Percentiles rank a stretch among this genome's conserved stretches.
Conservation (phyloP, 2,797 vertebrate genomes). For the Botia almorhae region DNA sequence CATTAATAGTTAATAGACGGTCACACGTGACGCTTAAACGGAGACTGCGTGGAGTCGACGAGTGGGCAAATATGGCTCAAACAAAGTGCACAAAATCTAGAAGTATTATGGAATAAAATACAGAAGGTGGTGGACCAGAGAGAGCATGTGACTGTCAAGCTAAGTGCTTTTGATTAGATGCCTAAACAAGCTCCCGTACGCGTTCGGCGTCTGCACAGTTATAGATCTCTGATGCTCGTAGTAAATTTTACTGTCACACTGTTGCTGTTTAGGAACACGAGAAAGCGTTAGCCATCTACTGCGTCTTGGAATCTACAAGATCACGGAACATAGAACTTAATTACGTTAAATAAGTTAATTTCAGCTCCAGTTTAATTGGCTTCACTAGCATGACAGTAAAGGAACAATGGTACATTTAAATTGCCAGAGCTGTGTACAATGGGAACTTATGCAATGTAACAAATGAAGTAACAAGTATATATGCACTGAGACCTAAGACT, state of each 20-base stretch:
- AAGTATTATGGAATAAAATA: not conserved
- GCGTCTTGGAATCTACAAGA: not conserved
- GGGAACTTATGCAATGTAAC: too few species aligned
- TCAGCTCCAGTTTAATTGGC: not conserved
- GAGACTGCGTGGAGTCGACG: not conserved
- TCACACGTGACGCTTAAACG: conserved; percentile 34
- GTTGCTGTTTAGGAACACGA: not conserved
- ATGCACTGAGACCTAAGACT: not conserved
- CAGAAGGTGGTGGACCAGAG: conserved; percentile 16
- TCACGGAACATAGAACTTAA: not conserved
- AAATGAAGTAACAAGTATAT: not conserved
- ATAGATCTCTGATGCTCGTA: conserved; percentile 8
- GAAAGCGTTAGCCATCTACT: conserved; percentile 10
- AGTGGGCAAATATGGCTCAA: not conserved
- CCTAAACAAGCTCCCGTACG: conserved; percentile 29
- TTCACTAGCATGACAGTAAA: not conserved
- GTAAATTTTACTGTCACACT: conserved; percentile 50
- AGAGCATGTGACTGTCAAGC: conserved; percentile 21
- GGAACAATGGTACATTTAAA: not conserved
- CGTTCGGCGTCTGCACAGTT: conserved; percentile 37
- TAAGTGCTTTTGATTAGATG: conserved; percentile 56
- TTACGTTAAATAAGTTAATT: too few species aligned
- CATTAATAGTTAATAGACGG: conserved; percentile 57
- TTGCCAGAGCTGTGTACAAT: too few species aligned
- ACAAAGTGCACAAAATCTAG: conserved; percentile 14